These are phyloP conservation scores for Sinelater perroti DNA, from an alignment of 2,888 invertebrate genomes.

Conservation along the genomic window DNA sequence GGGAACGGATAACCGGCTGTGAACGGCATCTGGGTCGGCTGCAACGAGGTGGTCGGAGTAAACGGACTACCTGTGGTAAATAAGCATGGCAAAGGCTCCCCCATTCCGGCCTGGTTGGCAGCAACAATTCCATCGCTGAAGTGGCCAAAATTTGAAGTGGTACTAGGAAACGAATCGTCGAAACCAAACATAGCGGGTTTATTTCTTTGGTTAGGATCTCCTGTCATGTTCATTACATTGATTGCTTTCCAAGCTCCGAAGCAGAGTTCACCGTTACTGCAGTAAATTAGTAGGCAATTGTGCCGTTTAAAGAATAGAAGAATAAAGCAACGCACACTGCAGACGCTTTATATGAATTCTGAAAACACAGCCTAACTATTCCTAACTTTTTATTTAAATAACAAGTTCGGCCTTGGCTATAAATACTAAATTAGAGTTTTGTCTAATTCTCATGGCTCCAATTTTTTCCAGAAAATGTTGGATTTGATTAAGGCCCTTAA, in stretches of 20 bases:
- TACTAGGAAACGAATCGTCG: constrained; percentile 50
- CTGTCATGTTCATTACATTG: constrained; percentile 49
- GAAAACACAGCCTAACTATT: not conserved
- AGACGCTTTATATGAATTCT: too few relatives aligned
- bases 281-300: too few relatives aligned
- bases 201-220: constrained; percentile 54
- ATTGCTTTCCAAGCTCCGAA: too few relatives aligned
- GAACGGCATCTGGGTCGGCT: constrained; percentile 1
- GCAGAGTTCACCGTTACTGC: too few relatives aligned
- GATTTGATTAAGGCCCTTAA: too few relatives aligned
- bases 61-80: not conserved
- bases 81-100: not conserved
- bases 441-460: too few relatives aligned
- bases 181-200: constrained; percentile 53
- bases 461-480: too few relatives aligned
- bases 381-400: not conserved
- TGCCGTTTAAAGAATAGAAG: too few relatives aligned
- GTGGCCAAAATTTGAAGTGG: constrained; percentile 31
- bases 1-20: constrained; percentile 10
- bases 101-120: not conserved
- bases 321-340: too few relatives aligned
- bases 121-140: constrained; percentile 3
- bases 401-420: constrained; percentile 1
- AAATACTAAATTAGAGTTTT: too few relatives aligned
- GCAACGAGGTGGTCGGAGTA: not conserved